Conservation (phyloP, 2,888 invertebrate genomes). For the Xylophagus ater region DNA sequence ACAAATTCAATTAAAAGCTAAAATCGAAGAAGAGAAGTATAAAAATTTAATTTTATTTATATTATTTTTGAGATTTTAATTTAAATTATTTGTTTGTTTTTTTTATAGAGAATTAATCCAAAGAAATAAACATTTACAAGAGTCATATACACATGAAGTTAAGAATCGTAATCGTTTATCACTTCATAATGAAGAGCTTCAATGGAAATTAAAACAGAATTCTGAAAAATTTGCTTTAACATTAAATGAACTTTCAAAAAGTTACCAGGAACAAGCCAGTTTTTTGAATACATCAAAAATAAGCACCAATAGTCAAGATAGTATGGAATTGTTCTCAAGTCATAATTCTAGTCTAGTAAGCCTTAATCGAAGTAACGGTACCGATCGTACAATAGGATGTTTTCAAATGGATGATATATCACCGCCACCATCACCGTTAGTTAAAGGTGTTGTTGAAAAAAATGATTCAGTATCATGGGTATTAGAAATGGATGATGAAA, state of each 20-base stretch:
- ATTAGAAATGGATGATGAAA: conserved; percentile 62
- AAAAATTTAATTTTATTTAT: too few relatives aligned
- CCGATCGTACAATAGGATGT: conserved; percentile 18
- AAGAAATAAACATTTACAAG: conserved; percentile 62
- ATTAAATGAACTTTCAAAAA: conserved; percentile 31
- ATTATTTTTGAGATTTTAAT: too few relatives aligned
- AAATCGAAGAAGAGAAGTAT: conserved; percentile 64
- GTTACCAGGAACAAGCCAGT: conserved; percentile 19
- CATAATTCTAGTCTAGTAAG: conserved; percentile 22
- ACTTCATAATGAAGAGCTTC: conserved; percentile 78
- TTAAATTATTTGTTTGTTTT: conserved; percentile 5
- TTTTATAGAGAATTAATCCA: conserved; percentile 48
- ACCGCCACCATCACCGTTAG: conserved; percentile 58
- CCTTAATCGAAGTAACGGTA: conserved; percentile 18
- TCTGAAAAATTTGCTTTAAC: conserved; percentile 50
- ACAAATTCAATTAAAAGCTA: conserved; percentile 57
- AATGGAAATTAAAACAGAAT: conserved; percentile 76
- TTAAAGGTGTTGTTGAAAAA: conserved; percentile 75
- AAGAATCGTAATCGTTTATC: conserved; percentile 67
- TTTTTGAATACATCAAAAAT: conserved; percentile 14
- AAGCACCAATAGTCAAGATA: conserved; percentile 19
- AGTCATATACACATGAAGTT: conserved; percentile 61
- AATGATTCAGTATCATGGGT: conserved; percentile 81
- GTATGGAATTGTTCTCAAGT: conserved; percentile 18
- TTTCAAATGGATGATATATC: conserved; percentile 39